Conservation (phyloP, 2,888 invertebrate species). For the Tenthredo livida region DNA sequence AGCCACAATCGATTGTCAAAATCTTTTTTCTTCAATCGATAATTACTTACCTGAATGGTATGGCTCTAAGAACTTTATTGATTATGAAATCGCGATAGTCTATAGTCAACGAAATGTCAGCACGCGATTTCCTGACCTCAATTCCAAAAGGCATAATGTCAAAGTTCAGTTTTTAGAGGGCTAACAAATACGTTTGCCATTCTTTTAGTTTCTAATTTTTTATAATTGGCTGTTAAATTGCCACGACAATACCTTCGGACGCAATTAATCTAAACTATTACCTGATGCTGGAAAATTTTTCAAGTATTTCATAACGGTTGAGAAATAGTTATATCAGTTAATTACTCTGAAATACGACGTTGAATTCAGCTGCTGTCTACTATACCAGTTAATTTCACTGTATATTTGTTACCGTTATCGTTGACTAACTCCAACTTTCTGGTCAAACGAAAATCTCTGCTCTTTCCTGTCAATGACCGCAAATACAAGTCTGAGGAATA, state of each 20-base stretch:
- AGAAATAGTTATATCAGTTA: background rate
- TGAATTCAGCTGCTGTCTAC: background rate
- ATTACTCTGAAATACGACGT: background rate
- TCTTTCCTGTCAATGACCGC: constrained; percentile 43
- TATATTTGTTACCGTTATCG: constrained; percentile 30
- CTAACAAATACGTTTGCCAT: background rate
- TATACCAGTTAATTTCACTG: background rate
- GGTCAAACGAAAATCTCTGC: constrained; percentile 24
- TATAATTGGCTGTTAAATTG: background rate
- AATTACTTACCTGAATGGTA: background rate
- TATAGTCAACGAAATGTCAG: constrained; percentile 22
- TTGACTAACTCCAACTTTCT: constrained; percentile 27
- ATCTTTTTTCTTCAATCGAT: background rate
- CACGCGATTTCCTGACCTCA: constrained; percentile 39
- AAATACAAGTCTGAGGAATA: constrained; percentile 30
- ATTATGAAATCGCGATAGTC: constrained; percentile 20
- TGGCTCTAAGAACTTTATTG: background rate
- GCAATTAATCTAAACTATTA: background rate
- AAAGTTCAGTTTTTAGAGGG: background rate
- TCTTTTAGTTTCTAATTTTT: background rate
- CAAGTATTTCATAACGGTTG: background rate
- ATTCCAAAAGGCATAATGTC: constrained; percentile 26
- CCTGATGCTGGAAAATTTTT: no score
- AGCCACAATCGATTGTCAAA: background rate
- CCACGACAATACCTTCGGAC: background rate